Evolutionary conservation across 1,140 invertebrate species (phyloP).

Genomic region (Macrobrachium rosenbergii): DNA sequence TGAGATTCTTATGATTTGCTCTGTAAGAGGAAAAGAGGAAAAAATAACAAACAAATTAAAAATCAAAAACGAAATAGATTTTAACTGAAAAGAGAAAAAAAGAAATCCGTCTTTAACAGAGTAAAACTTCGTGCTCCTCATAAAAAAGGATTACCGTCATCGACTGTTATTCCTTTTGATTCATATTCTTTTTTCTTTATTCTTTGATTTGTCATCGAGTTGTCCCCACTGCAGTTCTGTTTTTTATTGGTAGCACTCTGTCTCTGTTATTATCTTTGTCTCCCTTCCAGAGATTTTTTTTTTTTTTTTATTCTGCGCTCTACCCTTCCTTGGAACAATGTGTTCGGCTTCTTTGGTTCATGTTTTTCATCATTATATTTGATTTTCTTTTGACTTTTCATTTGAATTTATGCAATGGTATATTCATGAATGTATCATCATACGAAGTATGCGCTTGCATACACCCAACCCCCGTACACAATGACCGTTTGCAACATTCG

Average conservation of each 20-base stretch:
- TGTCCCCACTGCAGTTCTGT: not conserved
- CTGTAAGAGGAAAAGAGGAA: not conserved
- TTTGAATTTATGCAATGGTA: no score
- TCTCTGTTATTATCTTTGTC: not conserved
- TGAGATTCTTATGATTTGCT: no score
- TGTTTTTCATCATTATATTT: not conserved
- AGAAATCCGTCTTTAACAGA: not conserved
- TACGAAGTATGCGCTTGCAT: no score
- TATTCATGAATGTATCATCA: no score
- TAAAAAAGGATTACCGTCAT: no score
- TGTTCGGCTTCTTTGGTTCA: not conserved
- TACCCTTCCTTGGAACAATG: not conserved
- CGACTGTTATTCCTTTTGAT: no score
- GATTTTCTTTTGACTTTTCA: not conserved
- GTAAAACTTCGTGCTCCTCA: not conserved
- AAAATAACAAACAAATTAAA: not conserved
- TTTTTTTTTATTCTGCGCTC: not conserved
- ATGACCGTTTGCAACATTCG: no score
- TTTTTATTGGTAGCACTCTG: not conserved
- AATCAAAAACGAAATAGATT: not conserved
- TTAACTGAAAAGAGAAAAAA: not conserved
- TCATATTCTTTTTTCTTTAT: slow-evolving; percentile 1
- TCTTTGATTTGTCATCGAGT: not conserved
- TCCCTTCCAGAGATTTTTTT: not conserved
- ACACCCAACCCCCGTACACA: no score